These are phyloP conservation scores for Xerus rutilus DNA, from an alignment of 2,797 vertebrate genomes.

Conservation along the genomic window DNA sequence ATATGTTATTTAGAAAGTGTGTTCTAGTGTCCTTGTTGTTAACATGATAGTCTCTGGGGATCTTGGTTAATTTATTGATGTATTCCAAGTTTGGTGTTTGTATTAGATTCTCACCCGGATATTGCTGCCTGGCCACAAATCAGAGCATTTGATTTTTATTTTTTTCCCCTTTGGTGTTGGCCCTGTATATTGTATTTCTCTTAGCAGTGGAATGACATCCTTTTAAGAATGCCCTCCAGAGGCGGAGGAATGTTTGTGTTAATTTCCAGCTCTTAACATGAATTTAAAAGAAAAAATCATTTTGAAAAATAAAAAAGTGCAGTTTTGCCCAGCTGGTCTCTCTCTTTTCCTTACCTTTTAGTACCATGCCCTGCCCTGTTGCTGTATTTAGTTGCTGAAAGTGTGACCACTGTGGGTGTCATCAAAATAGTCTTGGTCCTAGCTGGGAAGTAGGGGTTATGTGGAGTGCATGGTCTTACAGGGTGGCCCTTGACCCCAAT, in stretches of 20 bases:
- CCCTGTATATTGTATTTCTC: not conserved
- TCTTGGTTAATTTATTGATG: not conserved
- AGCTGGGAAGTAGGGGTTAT: constrained; percentile 47
- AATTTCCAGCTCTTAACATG: not conserved
- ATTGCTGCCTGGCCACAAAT: not conserved
- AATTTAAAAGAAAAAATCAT: not conserved
- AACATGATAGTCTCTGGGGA: not conserved
- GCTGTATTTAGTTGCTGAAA: constrained; percentile 63
- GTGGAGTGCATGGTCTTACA: constrained; percentile 63
- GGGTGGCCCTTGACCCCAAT: constrained; percentile 53
- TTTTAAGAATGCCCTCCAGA: constrained; percentile 10
- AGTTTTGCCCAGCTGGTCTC: not conserved
- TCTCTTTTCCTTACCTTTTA: not conserved
- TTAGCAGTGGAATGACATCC: not conserved
- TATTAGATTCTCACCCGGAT: not conserved
- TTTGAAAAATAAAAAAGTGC: constrained; percentile 4
- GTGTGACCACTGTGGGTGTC: constrained; percentile 51
- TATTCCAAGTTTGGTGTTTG: not conserved
- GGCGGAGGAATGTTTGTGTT: not conserved
- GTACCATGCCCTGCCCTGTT: not conserved
- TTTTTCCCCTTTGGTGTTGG: not conserved
- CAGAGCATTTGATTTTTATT: not conserved
- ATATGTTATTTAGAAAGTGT: not conserved
- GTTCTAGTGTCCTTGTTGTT: not conserved
- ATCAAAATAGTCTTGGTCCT: constrained; percentile 71